Percentiles rank a stretch among this genome's conserved stretches.
These are phyloP conservation scores for Hetaerina americana DNA, from an alignment of 1,140 invertebrate genomes.

Conservation along the genomic window DNA sequence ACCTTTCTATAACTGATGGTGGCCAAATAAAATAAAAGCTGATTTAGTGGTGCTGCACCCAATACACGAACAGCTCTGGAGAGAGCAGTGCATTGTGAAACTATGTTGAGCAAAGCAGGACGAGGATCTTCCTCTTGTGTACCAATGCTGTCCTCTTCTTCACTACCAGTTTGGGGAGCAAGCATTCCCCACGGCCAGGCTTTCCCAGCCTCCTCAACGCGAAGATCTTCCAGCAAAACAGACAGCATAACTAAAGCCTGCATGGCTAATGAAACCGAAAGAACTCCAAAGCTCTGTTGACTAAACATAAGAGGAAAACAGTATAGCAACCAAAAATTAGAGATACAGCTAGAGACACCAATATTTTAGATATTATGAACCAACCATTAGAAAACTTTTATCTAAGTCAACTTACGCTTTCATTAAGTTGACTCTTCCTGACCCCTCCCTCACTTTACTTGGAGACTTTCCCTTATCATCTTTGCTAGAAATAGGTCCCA, in stretches of 20 bases:
- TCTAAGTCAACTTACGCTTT: constrained; percentile 45
- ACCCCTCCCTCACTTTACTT: constrained; percentile 46
- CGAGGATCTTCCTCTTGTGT: neutral
- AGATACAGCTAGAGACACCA: no score
- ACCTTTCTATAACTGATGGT: constrained; percentile 80
- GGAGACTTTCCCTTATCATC: constrained; percentile 50
- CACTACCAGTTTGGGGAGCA: constrained; percentile 7
- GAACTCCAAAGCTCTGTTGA: constrained; percentile 66
- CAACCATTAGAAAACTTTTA: constrained; percentile 26
- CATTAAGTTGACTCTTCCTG: constrained; percentile 44
- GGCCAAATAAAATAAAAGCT: constrained; percentile 73
- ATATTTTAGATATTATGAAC: constrained; percentile 14
- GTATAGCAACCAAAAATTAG: no score
- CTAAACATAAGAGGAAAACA: constrained; percentile 23
- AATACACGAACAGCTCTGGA: constrained; percentile 40
- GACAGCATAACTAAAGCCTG: constrained; percentile 54
- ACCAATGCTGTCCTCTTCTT: neutral
- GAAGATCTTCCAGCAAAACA: constrained; percentile 51
- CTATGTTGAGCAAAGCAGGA: constrained; percentile 25
- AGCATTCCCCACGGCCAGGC: neutral
- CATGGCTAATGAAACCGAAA: constrained; percentile 64
- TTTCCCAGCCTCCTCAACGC: constrained; percentile 32
- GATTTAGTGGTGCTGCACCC: constrained; percentile 42
- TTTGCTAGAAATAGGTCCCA: constrained; percentile 24
- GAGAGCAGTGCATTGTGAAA: constrained; percentile 42